Conservation (phyloP, 2,797 vertebrate species). For the Lophotriccus pileatus region DNA sequence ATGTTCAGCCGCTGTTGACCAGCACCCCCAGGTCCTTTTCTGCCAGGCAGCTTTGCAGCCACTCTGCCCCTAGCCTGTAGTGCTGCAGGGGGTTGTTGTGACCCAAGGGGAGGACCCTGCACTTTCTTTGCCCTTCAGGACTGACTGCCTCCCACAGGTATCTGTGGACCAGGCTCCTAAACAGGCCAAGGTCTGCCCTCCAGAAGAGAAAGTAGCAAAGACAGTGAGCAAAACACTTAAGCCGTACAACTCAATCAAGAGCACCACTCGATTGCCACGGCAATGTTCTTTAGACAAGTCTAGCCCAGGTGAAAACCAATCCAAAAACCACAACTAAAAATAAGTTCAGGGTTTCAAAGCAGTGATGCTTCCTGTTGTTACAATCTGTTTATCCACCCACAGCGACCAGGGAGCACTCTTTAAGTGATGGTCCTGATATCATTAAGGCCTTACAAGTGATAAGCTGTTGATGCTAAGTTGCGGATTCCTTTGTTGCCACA, state of each 20-base stretch:
- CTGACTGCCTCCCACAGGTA: neutral
- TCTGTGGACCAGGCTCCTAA: neutral
- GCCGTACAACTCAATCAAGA: neutral
- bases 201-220: neutral
- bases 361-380: neutral
- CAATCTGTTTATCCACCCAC: neutral
- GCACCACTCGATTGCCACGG: neutral
- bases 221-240: neutral
- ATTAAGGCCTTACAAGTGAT: neutral
- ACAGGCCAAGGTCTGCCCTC: neutral
- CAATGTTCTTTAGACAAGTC: neutral
- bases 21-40: neutral
- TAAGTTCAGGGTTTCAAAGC: neutral
- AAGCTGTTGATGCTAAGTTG: neutral
- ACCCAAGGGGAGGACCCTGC: neutral
- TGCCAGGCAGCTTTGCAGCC: accelerated
- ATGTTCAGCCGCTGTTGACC: accelerated
- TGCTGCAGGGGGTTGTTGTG: accelerated
- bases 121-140: neutral
- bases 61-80: neutral
- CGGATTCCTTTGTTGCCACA: neutral
- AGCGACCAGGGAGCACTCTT: neutral
- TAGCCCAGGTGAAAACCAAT: neutral
- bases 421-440: neutral
- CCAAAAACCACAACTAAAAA: neutral